Evolutionary conservation across 2,113 vertebrate genomes (phyloP), one percentile per base, ranked within the genome.

Genomic region (Lycaon pictus): DNA sequence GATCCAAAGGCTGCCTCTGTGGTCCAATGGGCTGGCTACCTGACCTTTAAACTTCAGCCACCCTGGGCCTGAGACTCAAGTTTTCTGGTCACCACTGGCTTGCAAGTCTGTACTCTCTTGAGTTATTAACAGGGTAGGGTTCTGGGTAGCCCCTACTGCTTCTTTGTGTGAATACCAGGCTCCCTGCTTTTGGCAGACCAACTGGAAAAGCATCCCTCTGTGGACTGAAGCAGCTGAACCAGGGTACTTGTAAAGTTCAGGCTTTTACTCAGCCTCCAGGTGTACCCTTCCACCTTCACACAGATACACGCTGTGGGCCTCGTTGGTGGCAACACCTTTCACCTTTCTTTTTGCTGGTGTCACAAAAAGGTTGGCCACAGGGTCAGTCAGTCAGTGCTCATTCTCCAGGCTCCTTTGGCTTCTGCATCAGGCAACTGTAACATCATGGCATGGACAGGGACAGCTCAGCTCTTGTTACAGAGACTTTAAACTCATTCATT

Each of bases 281-380:
- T 32, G 25, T 1, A 27, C 13, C 55, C 10, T 37, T 67, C 17
- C 0, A 0, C 11, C 51, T 22, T 51, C 19, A 25, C 11, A 13
- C 0, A 58, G 13, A 71, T 20, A 8, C 35, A 22, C 8, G 3
- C 15, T 7, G 1, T 65, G 13, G 8, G 17, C 1, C n/a, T 67
- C 7, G 16, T 7, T 32, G 69, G 55, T 60, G 48, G 37, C 4
- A 16, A 90, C 22, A 67, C 32, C 7, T 71, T 89, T 86, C 13
- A 77, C 72, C 25, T 72, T 88, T 86, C 67, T 96, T 79, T 90
- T 48, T 81, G 27, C n/a, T 29, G 76, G 53, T 20, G 53, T 90
- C 69, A 67, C n/a, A 79, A 62, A 67, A 27, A 74, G 43, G 32
- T 35, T 10, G 12, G 8, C 55, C 13, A 23, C 4, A 20, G 5